These are phyloP conservation scores for Gymnocypris eckloni DNA, from an alignment of 2,797 vertebrate species.

Conservation along the genomic window DNA sequence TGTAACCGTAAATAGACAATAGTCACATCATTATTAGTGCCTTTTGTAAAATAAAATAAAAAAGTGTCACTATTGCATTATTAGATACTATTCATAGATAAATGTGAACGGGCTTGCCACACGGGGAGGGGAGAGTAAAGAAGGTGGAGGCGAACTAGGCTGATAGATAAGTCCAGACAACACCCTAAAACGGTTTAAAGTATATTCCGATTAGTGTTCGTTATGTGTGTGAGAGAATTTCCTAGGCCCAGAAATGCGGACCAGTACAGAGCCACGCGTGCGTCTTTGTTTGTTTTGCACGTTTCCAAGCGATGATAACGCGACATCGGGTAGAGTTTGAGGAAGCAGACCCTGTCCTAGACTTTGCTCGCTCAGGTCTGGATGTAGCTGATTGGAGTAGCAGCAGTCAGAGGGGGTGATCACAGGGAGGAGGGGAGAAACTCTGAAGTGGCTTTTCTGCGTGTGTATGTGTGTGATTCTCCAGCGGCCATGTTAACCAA, in stretches of 20 bases:
- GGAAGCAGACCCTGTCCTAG: conserved; percentile 52
- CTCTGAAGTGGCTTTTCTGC: conserved; percentile 61
- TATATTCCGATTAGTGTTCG: conserved; percentile 7
- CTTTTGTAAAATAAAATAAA: neutral
- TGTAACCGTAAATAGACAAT: neutral
- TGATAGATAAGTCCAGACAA: conserved; percentile 61
- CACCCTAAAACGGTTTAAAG: conserved; percentile 55
- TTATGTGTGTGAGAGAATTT: conserved; percentile 32
- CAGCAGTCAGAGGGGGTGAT: conserved; percentile 60
- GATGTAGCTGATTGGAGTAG: conserved; percentile 70
- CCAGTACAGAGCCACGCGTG: neutral
- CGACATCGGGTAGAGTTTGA: conserved; percentile 41
- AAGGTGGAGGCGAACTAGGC: conserved; percentile 53
- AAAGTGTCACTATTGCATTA: neutral
- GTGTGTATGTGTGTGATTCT: conserved; percentile 62
- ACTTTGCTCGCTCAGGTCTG: conserved; percentile 56
- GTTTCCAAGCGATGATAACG: conserved; percentile 56
- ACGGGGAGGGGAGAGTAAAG: conserved; percentile 43
- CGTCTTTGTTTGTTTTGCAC: conserved; percentile 41
- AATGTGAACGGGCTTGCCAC: conserved; percentile 10
- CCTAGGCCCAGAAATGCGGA: neutral
- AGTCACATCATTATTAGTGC: neutral
- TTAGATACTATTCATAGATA: neutral
- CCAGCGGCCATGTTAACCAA: conserved; percentile 90
- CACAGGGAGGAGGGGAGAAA: conserved; percentile 66